Base-by-base conservation (phyloP, 2,797 vertebrate genomes). In the Diplodus puntazzo region DNA sequence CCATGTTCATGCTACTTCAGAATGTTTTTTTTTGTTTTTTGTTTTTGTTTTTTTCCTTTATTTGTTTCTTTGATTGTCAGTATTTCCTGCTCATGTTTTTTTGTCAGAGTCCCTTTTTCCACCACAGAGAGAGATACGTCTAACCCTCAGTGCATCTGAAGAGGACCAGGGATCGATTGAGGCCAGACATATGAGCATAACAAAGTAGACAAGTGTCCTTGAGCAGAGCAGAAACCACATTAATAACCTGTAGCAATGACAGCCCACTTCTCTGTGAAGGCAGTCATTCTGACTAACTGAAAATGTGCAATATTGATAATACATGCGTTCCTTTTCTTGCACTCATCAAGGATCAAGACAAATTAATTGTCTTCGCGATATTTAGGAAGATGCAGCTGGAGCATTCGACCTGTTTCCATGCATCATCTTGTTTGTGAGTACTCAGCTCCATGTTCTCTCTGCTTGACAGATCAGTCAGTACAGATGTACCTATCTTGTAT, bases 201-300 rank as follows among this genome's bases (percentile, higher is more conserved):
- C 75, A 87, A 86, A 86, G 77, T 77, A 85, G 79, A 87, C 61
- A 53, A 74, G 81, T 79, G 90, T 92, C 90, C 92, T 92, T 91
- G 91, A 90, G 81, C 85, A 43, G 74, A 86, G 75, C 82, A 83
- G 70, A 82, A 82, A 81, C 59, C 13, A 42, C 80, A 91, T 87
- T 89, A 84, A 87, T 88, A 89, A 73, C 73, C 82, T 50, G 42
- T 53, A 57, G 65, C 46, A 75, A 87, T 67, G 79, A 80, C 73
- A 42, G 73, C 73, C 80, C 50, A 45, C 63, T 77, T 63, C 59
- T 69, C 48, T 77, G 21, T 69, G 62, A 82, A 74, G 43, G 73
- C 76, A 72, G 77, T 39, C 11, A 2, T 60, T 80, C 72, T 53
- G 43, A 45, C 65, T 45, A 14, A 25, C 73, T 50, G 42, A 65